Percentiles rank a stretch among this genome's conserved stretches.
Evolutionary conservation across 2,797 vertebrate species (phyloP).

Genomic region (Sarcoramphus papa): DNA sequence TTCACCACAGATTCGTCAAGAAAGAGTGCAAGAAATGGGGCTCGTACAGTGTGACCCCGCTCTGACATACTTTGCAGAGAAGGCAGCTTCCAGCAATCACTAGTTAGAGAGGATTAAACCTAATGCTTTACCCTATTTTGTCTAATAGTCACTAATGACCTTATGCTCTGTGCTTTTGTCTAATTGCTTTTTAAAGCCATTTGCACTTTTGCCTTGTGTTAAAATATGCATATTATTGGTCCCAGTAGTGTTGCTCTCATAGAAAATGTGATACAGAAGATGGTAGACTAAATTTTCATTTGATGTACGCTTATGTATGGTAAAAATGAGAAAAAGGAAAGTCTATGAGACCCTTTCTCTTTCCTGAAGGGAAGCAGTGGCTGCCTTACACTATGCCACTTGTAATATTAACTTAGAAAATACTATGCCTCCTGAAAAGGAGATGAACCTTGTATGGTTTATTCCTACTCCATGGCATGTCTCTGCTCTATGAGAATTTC

Average conservation of each 20-base stretch:
- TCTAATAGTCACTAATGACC: background rate
- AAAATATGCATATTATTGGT: background rate
- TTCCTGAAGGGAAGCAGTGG: background rate
- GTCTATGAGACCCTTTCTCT: background rate
- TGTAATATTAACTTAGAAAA: background rate
- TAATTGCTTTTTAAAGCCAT: background rate
- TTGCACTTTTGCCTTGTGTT: background rate
- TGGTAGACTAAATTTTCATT: background rate
- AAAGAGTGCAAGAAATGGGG: background rate
- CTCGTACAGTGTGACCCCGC: rapidly evolving
- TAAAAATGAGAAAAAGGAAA: background rate
- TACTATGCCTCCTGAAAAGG: background rate
- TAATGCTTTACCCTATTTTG: background rate
- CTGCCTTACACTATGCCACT: background rate
- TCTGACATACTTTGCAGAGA: background rate
- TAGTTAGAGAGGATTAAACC: background rate
- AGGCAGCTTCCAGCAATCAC: background rate
- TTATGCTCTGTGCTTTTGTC: background rate
- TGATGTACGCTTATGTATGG: background rate
- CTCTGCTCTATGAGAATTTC: background rate
- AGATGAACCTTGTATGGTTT: background rate
- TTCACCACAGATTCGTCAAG: background rate
- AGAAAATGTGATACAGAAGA: background rate
- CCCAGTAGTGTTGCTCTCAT: background rate
- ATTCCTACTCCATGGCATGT: background rate